Conservation (phyloP, 2,113 vertebrate species). For the Dromaius novaehollandiae region DNA sequence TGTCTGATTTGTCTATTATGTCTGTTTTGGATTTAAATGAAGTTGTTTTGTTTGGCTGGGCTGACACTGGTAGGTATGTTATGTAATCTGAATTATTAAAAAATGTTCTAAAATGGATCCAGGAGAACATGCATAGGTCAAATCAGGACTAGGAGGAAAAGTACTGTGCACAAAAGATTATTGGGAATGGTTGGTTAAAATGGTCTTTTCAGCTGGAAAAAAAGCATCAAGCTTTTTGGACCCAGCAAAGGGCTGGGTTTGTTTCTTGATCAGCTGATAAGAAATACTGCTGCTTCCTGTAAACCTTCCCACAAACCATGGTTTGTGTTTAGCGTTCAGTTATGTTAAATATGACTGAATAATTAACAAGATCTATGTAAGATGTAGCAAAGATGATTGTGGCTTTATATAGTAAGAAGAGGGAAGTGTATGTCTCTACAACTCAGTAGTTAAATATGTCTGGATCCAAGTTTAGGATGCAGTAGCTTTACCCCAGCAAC, state of each 20-base stretch:
- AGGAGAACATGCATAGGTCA: background rate
- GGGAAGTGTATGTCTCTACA: background rate
- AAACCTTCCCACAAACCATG: background rate
- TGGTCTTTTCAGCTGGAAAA: background rate
- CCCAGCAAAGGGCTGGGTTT: background rate
- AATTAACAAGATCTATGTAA: background rate
- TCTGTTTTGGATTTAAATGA: conserved; percentile 10
- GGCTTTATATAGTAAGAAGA: background rate
- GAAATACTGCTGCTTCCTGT: background rate
- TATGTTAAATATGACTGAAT: background rate
- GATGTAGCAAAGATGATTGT: background rate
- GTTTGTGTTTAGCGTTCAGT: background rate
- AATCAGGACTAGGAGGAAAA: background rate
- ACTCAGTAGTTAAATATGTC: background rate
- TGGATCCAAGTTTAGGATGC: background rate
- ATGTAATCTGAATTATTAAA: background rate
- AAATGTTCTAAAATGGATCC: background rate
- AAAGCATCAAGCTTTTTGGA: background rate
- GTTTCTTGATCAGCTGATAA: background rate
- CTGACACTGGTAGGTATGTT: background rate
- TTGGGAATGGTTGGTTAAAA: background rate
- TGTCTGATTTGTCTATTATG: background rate
- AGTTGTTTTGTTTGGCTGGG: background rate
- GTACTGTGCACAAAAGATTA: background rate
- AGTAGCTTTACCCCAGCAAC: background rate